Conservation (phyloP, 2,797 vertebrate species). For the Hypotaenidia okinawae region DNA sequence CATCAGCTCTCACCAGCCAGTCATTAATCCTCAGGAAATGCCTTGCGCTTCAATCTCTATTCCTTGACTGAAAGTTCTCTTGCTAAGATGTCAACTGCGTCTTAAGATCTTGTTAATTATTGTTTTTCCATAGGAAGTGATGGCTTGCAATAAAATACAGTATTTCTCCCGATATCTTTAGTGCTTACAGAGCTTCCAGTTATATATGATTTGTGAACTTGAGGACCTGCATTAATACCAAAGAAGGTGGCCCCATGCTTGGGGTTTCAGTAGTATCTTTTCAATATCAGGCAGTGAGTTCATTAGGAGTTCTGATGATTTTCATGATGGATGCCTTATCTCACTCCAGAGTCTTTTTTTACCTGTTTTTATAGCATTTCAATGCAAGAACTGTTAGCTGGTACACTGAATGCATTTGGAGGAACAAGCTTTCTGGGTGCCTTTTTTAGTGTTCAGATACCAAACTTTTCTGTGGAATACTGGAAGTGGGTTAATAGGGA, state of each 20-base stretch:
- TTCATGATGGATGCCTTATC: neutral
- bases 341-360: neutral
- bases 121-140: neutral
- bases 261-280: neutral
- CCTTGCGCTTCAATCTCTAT: slow-evolving; percentile 19
- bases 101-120: slow-evolving; percentile 26
- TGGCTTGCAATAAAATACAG: neutral
- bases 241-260: neutral
- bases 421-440: neutral
- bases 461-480: slow-evolving; percentile 1
- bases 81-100: slow-evolving; percentile 11
- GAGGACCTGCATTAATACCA: neutral
- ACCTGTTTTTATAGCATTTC: neutral
- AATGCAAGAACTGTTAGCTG: neutral
- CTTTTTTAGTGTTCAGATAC: neutral
- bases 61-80: slow-evolving; percentile 41
- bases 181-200: neutral
- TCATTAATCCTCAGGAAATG: slow-evolving; percentile 66
- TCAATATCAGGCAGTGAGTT: neutral
- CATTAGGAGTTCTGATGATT: neutral
- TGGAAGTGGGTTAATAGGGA: slow-evolving; percentile 42
- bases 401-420: neutral
- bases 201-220: neutral
- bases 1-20: slow-evolving; percentile 55
- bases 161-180: neutral